Evolutionary conservation across 2,888 invertebrate species (phyloP), one percentile per base, ranked within the genome.

Genomic region (Drosophila longiperda): DNA sequence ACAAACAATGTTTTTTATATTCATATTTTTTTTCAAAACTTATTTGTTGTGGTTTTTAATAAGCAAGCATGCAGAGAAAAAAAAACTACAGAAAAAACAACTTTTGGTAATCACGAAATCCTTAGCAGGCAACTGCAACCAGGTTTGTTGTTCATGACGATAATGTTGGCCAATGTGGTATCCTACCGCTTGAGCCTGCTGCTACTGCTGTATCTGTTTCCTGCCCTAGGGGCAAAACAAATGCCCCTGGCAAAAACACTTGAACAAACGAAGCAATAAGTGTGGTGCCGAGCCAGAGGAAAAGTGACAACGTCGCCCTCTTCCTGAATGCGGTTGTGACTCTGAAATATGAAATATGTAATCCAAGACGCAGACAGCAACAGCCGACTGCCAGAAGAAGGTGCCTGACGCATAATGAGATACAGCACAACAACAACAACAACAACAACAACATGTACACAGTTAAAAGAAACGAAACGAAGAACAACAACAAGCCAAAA

Each of bases 261-360:
- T 83, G 74, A 82, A 68, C 88, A 90, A 83, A 83, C 78, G 89
- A 77, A 79, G 79, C 83, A 71, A 66, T 78, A 49, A 67, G 75
- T 66, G 57, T 61, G 50, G 59, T 33, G 66, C 66, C 34, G 55
- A 67, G 65, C 66, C 29, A 49, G 61, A 67, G 68, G 52, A 64
- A 80, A 74, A 78, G 66, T 75, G 81, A 73, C 80, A 78, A 80
- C 77, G 62, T 55, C 34, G 45, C 38, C 45, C 62, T 34, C 6
- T 60, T 59, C 34, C 33, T 26, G 34, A 57, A 55, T 70, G 59
- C 38, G 73, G 73, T 70, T 82, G 63, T 73, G 89, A 65, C 83
- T 90, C 83, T 86, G 78, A 77, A 88, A 83, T 75, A 80, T 82
- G 83, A 83, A 89, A 89, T 85, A 88, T 90, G 87, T 90, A 87